phyloP scores from a whole-genome alignment of 2,888 invertebrate species.

The Xiphydria camelus region DNA sequence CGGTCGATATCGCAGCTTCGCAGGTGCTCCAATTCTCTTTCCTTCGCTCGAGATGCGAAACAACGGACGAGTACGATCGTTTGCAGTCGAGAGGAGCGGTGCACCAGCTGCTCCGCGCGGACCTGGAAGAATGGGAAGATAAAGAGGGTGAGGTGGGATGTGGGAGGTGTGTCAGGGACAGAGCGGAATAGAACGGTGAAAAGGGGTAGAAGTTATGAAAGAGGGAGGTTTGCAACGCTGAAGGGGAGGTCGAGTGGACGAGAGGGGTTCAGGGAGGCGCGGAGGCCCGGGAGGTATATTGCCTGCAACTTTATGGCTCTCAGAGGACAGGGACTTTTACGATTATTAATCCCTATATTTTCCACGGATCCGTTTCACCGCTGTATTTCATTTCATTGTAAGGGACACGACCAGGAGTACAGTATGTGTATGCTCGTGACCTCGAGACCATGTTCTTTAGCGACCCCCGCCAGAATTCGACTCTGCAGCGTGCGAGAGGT shows the following conservation, averaged over 20 bases:
- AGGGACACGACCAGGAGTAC: too few relatives aligned
- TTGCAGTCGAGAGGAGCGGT: too few relatives aligned
- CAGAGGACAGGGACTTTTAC: constrained; percentile 44
- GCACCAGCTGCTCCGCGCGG: too few relatives aligned
- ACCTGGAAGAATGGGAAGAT: constrained; percentile 5
- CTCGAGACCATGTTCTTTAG: too few relatives aligned
- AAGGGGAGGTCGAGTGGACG: constrained; percentile 17
- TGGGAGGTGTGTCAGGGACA: constrained; percentile 28
- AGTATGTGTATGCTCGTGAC: too few relatives aligned
- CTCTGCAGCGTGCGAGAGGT: too few relatives aligned
- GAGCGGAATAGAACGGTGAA: constrained; percentile 27
- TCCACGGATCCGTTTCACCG: constrained; percentile 17
- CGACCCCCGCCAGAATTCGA: too few relatives aligned
- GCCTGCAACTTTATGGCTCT: constrained; percentile 41
- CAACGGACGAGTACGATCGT: too few relatives aligned
- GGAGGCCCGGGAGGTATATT: constrained; percentile 34
- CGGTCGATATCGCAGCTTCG: too few relatives aligned
- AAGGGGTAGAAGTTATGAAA: constrained; percentile 24
- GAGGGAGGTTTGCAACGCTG: too few relatives aligned
- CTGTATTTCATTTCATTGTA: too few relatives aligned
- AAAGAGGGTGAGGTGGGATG: constrained; percentile 9
- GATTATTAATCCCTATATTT: constrained; percentile 45
- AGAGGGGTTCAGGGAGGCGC: constrained; percentile 11
- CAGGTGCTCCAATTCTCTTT: background rate
- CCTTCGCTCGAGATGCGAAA: constrained; percentile 2